phyloP scores from a whole-genome alignment of 1,140 invertebrate species.

The Musca domestica region DNA sequence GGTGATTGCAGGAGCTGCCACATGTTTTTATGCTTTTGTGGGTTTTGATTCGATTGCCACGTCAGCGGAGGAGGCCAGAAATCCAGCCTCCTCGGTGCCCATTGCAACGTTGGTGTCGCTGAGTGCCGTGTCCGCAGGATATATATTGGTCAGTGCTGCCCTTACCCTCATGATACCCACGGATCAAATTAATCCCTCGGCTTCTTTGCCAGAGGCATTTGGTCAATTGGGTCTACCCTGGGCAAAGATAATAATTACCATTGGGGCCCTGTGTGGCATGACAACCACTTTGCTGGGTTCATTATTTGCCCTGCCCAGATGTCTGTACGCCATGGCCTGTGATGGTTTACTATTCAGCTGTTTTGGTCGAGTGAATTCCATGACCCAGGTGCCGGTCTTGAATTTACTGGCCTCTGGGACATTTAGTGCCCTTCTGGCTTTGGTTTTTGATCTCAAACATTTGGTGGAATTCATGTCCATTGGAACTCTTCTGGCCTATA shows the following conservation, averaged over 20 bases:
- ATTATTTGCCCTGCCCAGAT: conserved; percentile 78
- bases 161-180: conserved; percentile 85
- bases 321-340: conserved; percentile 85
- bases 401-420: conserved; percentile 79
- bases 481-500: conserved; percentile 86
- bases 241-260: conserved; percentile 84
- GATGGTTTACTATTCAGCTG: conserved; percentile 84
- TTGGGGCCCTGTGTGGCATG: conserved; percentile 88
- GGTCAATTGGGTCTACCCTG: conserved; percentile 69
- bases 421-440: conserved; percentile 73
- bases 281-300: conserved; percentile 83
- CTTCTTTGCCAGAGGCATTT: conserved; percentile 84
- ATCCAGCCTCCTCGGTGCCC: conserved; percentile 77
- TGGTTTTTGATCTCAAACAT: conserved; percentile 86
- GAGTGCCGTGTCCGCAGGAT: conserved; percentile 73
- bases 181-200: conserved; percentile 68
- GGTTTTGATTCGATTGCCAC: conserved; percentile 85
- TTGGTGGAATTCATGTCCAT: conserved; percentile 94
- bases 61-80: conserved; percentile 80
- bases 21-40: conserved; percentile 87
- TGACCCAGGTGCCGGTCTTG: conserved; percentile 77
- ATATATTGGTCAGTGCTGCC: conserved; percentile 77
- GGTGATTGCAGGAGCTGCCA: conserved; percentile 77
- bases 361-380: conserved; percentile 70
- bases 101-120: conserved; percentile 78